Base-by-base conservation (phyloP, 2,797 vertebrate species). In the Epinephelus awoara region DNA sequence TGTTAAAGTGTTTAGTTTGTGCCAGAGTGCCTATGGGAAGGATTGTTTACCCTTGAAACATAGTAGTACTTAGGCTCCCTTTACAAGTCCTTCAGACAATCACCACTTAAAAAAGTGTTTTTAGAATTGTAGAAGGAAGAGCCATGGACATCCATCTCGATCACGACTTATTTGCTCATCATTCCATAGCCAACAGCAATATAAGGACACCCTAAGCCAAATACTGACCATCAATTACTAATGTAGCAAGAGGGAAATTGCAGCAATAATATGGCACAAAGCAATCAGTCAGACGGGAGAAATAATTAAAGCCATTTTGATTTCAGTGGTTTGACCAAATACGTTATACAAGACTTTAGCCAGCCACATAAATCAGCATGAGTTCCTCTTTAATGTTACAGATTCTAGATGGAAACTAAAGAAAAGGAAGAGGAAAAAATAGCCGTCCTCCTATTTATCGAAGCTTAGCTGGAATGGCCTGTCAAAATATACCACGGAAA, bases 401-500 rank as follows among this genome's bases (percentile, higher is more conserved):
- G 65, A 75, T 72, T 79, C 29, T 80, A 77, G 77, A 82, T 85
- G 79, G 87, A 86, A 86, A 88, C n/a, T 19, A 80, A 82, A 85
- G 72, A 72, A 65, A 66, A 38, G 50, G 46, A 77, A 77, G 49
- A 72, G 18, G 5, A 23, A 21, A 58, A 67, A 67, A 70, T 21
- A 51, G 57, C 67, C 65, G 29, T 71, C 55, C 52, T 34, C 13
- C 57, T 82, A 76, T 87, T 91, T 85, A 89, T 85, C 38, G 69
- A 91, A 83, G 78, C 78, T 72, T 72, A 75, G 84, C 87, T 91
- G 85, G 87, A 92, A 82, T 63, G 72, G 88, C 87, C 88, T 89
- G 91, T 89, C 86, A 92, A 94, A 94, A 93, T 88, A 93, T 77
- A 89, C 87, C 83, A 84, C 55, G 79, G 84, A 91, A 92, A 89